phyloP scores from a whole-genome alignment of 2,113 vertebrate species.

The Cyanoramphus novaezelandiae region DNA sequence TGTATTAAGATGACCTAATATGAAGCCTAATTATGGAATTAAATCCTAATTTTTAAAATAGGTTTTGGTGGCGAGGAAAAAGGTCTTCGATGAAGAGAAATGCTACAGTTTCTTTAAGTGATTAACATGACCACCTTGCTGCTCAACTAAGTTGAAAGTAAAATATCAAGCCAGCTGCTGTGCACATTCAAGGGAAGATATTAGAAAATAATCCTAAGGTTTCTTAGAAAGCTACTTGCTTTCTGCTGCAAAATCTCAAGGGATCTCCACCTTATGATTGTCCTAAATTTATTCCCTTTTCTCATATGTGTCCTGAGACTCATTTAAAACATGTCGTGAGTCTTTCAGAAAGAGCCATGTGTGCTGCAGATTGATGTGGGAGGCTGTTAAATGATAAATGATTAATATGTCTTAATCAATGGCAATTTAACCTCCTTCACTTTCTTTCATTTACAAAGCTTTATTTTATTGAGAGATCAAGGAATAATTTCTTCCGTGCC shows the following conservation, averaged over 20 bases:
- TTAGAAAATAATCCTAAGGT: background rate
- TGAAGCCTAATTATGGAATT: background rate
- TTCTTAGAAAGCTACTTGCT: background rate
- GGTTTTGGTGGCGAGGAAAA: background rate
- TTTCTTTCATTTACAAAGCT: background rate
- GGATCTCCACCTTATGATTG: background rate
- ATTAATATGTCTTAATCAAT: constrained; percentile 33
- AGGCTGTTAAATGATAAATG: constrained; percentile 41
- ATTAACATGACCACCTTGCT: background rate
- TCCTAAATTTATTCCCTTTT: background rate
- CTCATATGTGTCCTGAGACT: background rate
- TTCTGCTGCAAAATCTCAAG: background rate
- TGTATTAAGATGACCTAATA: background rate
- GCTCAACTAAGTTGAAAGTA: background rate
- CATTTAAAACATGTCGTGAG: background rate
- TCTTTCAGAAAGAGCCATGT: background rate
- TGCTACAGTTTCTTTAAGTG: background rate
- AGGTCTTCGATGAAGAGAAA: background rate
- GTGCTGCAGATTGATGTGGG: background rate
- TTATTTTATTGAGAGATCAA: constrained; percentile 56
- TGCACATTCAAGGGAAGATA: background rate
- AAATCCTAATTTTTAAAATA: background rate
- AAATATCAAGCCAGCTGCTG: background rate
- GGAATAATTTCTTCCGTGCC: constrained; percentile 17
- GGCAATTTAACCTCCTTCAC: constrained; percentile 27